phyloP scores from a whole-genome alignment of 2,113 vertebrate genomes.

The Mustela nigripes region DNA sequence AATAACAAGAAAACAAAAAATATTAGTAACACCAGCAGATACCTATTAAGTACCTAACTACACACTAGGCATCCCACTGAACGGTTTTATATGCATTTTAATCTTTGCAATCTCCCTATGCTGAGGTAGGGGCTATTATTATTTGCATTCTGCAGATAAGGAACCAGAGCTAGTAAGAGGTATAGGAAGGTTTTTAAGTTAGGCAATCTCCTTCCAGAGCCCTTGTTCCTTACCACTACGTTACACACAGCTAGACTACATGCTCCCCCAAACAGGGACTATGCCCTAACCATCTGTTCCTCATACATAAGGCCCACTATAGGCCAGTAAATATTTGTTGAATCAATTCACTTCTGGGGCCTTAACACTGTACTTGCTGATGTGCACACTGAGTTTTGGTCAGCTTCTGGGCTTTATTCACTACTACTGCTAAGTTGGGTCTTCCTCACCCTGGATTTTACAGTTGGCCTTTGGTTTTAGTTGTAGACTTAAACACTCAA shows the following conservation, averaged over 20 bases:
- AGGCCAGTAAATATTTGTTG: not conserved
- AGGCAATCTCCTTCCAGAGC: not conserved
- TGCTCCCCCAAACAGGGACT: not conserved
- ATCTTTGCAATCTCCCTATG: not conserved
- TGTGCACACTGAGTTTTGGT: not conserved
- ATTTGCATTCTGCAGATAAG: not conserved
- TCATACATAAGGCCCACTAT: not conserved
- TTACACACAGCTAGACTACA: not conserved
- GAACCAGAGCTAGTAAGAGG: not conserved
- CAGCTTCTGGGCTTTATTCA: not conserved
- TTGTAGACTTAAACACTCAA: not conserved
- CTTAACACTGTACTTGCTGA: not conserved
- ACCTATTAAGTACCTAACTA: not conserved
- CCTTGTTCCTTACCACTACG: not conserved
- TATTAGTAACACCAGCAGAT: conserved; percentile 19
- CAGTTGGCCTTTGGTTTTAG: conserved; percentile 43
- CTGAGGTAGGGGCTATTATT: conserved; percentile 12
- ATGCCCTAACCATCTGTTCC: not conserved
- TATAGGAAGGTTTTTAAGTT: not conserved
- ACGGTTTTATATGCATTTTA: not conserved
- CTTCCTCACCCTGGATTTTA: not conserved
- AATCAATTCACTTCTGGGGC: not conserved
- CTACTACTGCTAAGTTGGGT: not conserved
- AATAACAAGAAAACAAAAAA: not conserved
- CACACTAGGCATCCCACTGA: not conserved